Conservation (phyloP, 2,113 vertebrate species). For the Semnornis frantzii region DNA sequence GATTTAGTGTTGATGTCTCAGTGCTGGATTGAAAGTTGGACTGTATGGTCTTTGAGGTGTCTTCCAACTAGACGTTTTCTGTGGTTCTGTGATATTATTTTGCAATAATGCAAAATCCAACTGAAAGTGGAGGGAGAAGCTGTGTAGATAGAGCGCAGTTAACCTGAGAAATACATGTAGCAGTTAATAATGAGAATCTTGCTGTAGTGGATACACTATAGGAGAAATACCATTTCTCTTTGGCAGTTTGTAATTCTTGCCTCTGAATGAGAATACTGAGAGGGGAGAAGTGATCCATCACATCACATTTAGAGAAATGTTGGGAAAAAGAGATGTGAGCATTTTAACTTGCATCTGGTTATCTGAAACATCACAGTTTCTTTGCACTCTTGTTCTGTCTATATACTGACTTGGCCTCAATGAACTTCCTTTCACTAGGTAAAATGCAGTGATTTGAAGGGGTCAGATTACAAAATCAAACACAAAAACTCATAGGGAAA, state of each 20-base stretch:
- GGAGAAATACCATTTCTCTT: background rate
- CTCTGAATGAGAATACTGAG: background rate
- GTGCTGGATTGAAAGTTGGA: no score
- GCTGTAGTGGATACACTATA: background rate
- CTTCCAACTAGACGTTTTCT: no score
- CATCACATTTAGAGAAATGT: background rate
- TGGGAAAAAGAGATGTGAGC: background rate
- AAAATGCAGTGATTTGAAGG: background rate
- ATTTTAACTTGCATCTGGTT: background rate
- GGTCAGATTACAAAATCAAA: background rate
- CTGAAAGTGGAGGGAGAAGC: background rate
- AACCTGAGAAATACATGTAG: background rate
- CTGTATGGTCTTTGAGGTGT: no score
- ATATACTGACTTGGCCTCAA: background rate
- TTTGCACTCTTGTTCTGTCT: background rate
- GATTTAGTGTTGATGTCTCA: no score
- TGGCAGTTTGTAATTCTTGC: background rate
- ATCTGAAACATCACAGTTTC: background rate
- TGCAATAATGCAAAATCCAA: background rate
- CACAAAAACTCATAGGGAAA: background rate
- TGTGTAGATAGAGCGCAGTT: background rate
- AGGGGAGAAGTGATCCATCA: background rate
- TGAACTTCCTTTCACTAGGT: background rate
- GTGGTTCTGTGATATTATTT: no score
- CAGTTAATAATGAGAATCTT: background rate